phyloP scores from a whole-genome alignment of 2,888 invertebrate species.

The Vesta saturnalis region DNA sequence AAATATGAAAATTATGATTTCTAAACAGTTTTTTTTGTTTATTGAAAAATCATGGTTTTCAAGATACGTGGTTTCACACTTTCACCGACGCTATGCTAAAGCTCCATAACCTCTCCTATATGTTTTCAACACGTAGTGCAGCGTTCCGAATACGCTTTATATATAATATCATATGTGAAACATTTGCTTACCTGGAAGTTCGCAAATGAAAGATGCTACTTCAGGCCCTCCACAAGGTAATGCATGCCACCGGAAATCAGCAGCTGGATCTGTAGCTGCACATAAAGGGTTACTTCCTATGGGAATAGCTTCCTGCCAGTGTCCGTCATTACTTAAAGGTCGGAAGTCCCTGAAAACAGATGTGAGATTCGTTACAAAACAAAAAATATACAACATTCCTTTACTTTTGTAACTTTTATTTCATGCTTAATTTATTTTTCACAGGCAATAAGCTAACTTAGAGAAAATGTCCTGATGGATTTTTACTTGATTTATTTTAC shows the following conservation, averaged over 20 bases:
- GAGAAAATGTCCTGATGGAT: not conserved
- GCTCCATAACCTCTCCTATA: too few relatives aligned
- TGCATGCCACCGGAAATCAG: conserved; percentile 82
- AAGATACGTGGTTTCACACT: too few relatives aligned
- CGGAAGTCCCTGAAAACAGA: conserved; percentile 66
- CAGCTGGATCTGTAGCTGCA: conserved; percentile 78
- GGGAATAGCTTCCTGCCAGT: conserved; percentile 77
- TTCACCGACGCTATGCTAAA: too few relatives aligned
- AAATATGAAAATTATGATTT: too few relatives aligned
- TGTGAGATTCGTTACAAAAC: conserved; percentile 5
- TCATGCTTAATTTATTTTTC: not conserved
- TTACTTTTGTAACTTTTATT: not conserved
- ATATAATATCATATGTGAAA: not conserved
- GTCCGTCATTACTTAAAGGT: conserved; percentile 71
- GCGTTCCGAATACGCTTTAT: too few relatives aligned
- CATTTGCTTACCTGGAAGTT: conserved; percentile 73
- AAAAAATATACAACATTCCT: not conserved
- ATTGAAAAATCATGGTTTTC: too few relatives aligned
- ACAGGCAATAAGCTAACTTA: not conserved
- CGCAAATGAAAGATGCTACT: conserved; percentile 82
- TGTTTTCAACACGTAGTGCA: too few relatives aligned
- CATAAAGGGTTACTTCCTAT: conserved; percentile 71
- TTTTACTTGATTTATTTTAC: conserved; percentile 16
- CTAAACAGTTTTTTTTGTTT: too few relatives aligned
- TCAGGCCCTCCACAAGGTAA: conserved; percentile 80